phyloP scores from a whole-genome alignment of 2,797 vertebrate species.

The Esox masquinongy region DNA sequence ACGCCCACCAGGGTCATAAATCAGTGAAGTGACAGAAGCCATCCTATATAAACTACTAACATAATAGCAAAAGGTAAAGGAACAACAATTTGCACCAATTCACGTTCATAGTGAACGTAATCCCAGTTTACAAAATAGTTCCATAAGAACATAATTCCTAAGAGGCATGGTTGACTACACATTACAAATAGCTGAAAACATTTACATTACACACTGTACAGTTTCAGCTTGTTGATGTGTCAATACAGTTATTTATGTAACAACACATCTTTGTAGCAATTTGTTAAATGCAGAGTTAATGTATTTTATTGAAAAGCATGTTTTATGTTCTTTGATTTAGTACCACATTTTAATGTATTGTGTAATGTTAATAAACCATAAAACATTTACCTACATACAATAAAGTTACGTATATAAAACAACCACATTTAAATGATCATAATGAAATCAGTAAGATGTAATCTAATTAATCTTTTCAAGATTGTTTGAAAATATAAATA shows the following conservation, averaged over 20 bases:
- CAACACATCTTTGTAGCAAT: neutral
- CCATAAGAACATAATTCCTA: too few species aligned
- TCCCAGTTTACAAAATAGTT: too few species aligned
- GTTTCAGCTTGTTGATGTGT: neutral
- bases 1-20: too few species aligned
- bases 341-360: neutral
- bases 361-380: neutral
- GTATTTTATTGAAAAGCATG: neutral
- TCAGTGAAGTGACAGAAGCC: too few species aligned
- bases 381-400: neutral
- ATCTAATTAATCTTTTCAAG: neutral
- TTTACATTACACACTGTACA: neutral
- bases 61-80: too few species aligned
- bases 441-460: neutral
- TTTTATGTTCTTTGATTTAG: neutral
- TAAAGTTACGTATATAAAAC: neutral
- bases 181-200: neutral
- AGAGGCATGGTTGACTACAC: neutral
- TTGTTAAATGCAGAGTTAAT: neutral
- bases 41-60: too few species aligned
- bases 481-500: neutral
- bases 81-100: too few species aligned
- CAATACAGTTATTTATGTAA: neutral
- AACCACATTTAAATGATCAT: neutral
- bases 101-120: too few species aligned